Base-by-base conservation (phyloP, 2,797 vertebrate species). In the Miichthys miiuy region DNA sequence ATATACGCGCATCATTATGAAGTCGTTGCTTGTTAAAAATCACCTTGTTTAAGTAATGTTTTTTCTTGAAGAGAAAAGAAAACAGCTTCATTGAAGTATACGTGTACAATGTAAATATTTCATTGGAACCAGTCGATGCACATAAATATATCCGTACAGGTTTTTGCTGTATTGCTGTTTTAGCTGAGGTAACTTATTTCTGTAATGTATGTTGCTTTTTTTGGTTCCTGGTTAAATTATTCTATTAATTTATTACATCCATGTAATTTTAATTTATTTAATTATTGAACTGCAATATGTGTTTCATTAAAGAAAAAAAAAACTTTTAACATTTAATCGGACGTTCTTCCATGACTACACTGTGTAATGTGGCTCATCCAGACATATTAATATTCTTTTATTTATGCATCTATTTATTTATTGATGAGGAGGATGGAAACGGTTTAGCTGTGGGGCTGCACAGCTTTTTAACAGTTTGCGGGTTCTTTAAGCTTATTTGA, bases 101-200 rank as follows among this genome's bases (percentile, higher is more conserved):
- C 87, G 92, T 94, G 95, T 96, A 96, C 95, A 94, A 93, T 99
- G 97, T 99, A 99, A 98, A 99, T 99, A 98, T 95, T 95, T 96
- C 96, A 96, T 97, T 96, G 93, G 92, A 94, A 95, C 92, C 94
- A 95, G 95, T 96, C 93, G 92, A 96, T 95, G 96, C 97, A 97
- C 96, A 97, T 96, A 96, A 96, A 96, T 97, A 96, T 97, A 97
- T 97, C 95, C 96, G 97, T 98, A 97, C 96, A 97, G 96, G 96
- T 96, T 95, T 96, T 91, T 95, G 95, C 96, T 97, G 97, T 98
- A 96, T 96, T 96, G 95, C 94, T 97, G 96, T 97, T 97, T 95
- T 95, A 96, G 95, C 94, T 92, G 91, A 96, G 95, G 94, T 95
- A 93, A 93, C 95, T 96, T 91, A 95, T 95, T 97, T 97, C 94